A percentile compares a stretch with the other conserved stretches of the same genome.
Evolutionary conservation across 2,113 vertebrate species (phyloP).

Genomic region (Copsychus sechellarum): DNA sequence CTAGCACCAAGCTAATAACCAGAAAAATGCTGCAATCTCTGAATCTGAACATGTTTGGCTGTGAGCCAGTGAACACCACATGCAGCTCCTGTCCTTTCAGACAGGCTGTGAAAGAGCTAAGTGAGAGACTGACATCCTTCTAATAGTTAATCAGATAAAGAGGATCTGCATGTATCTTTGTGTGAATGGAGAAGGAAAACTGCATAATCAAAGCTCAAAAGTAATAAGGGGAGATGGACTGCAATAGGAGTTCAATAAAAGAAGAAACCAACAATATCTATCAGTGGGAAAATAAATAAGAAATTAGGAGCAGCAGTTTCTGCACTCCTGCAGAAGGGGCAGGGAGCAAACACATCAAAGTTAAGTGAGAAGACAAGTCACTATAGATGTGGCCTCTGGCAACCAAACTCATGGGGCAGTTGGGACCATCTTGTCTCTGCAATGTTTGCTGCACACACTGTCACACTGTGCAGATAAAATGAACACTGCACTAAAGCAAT

Average conservation of each 20-base stretch:
- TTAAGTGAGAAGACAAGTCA: neutral
- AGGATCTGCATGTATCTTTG: neutral
- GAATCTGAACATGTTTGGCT: neutral
- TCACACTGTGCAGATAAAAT: neutral
- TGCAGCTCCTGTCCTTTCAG: neutral
- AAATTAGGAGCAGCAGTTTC: neutral
- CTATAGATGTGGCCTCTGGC: rapidly evolving
- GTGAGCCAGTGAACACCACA: neutral
- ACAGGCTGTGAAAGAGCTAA: neutral
- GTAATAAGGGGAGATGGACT: neutral
- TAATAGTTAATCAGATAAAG: neutral
- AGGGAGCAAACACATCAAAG: neutral
- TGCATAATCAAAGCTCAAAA: neutral
- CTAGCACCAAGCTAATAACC: neutral
- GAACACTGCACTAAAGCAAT: neutral
- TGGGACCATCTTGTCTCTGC: neutral
- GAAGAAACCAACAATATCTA: neutral
- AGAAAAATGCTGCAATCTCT: neutral
- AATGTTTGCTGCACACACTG: neutral
- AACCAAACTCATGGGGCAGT: neutral
- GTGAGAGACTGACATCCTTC: neutral
- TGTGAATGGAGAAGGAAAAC: neutral
- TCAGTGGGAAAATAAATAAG: neutral
- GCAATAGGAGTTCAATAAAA: neutral
- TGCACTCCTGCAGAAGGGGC: neutral